A percentile compares a stretch with the other conserved stretches of the same genome.
Conservation (phyloP, 2,797 vertebrate genomes). For the Cossypha dichroa region DNA sequence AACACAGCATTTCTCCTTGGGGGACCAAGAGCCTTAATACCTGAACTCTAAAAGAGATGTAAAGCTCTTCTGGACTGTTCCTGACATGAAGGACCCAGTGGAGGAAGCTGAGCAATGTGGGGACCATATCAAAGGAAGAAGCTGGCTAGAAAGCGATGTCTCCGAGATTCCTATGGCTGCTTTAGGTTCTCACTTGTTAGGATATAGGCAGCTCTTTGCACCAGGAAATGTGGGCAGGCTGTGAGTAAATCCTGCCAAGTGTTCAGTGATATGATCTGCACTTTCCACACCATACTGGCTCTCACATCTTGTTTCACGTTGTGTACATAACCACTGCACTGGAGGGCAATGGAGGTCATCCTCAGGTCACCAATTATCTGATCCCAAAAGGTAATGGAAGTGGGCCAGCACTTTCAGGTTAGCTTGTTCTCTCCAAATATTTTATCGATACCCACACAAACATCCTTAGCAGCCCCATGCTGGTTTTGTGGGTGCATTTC, state of each 20-base stretch:
- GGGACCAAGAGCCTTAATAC: accelerated
- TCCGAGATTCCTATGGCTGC: neutral
- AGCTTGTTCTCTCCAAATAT: neutral
- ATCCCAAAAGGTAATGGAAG: neutral
- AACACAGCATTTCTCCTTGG: accelerated
- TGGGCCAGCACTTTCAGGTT: neutral
- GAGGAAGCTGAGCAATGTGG: accelerated
- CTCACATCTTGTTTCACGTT: neutral
- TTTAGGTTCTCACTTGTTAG: neutral
- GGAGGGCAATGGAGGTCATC: neutral
- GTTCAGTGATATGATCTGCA: neutral
- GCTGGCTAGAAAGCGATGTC: neutral
- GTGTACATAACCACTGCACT: neutral
- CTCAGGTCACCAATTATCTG: neutral
- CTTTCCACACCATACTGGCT: neutral
- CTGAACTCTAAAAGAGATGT: neutral
- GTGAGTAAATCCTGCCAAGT: neutral
- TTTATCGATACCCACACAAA: neutral
- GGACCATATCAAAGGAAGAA: neutral
- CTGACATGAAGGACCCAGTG: neutral
- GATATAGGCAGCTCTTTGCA: neutral
- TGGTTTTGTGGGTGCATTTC: neutral
- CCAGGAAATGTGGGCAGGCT: neutral
- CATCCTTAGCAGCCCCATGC: neutral
- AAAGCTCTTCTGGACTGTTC: neutral